Evolutionary conservation across 2,888 invertebrate species (phyloP).

Genomic region (Automeris io): DNA sequence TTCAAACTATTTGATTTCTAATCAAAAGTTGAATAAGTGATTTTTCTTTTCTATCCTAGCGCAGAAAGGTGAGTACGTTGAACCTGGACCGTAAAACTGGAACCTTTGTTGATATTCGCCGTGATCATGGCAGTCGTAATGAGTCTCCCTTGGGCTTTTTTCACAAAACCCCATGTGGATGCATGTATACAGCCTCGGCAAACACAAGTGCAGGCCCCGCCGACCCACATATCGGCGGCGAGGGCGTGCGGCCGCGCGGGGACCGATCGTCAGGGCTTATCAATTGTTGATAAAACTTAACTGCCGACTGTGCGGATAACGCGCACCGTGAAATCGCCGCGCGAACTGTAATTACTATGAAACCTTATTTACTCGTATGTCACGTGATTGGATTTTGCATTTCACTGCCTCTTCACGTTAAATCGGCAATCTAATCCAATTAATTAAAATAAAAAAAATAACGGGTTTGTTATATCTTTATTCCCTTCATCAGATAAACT

Average conservation of each 20-base stretch:
- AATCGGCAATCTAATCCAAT: not conserved
- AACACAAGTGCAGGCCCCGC: constrained; percentile 24
- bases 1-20: no score
- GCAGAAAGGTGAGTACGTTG: no score
- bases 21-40: no score
- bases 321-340: constrained; percentile 49
- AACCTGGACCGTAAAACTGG: no score
- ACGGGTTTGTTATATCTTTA: no score
- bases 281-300: constrained; percentile 35
- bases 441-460: not conserved
- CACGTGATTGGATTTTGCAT: constrained; percentile 5
- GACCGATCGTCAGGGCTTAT: constrained; percentile 27
- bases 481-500: no score
- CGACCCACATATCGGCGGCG: constrained; percentile 33
- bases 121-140: not conserved
- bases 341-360: constrained; percentile 23
- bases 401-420: not conserved
- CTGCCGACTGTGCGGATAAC: constrained; percentile 26
- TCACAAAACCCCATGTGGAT: constrained; percentile 8
- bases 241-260: constrained; percentile 11
- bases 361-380: constrained; percentile 7
- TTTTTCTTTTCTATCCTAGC: no score
- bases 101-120: no score
- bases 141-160: constrained; percentile 9
- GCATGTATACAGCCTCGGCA: constrained; percentile 15